Conservation (phyloP, 92 coral and sea anemone genomes). For the Parazoanthus atlanticus region DNA sequence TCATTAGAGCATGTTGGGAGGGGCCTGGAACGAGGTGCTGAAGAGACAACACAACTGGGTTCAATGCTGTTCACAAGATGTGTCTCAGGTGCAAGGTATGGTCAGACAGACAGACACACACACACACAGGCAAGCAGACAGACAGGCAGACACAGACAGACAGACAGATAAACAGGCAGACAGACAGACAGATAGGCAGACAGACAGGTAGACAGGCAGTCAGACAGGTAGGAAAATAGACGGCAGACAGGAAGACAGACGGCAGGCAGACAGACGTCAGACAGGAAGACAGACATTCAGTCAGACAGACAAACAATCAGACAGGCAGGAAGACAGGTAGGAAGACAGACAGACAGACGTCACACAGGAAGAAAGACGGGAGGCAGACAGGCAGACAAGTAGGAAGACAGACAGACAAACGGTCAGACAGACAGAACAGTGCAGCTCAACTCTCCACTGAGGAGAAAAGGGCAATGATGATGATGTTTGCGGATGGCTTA, state of each 20-base stretch:
- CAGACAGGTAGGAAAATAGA: too few species aligned
- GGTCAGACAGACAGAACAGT: background rate
- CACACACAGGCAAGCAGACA: background rate
- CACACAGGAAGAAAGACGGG: background rate
- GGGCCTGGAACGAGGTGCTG: slow-evolving; percentile 66
- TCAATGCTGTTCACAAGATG: slow-evolving; percentile 98
- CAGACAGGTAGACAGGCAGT: too few species aligned
- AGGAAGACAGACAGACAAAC: background rate
- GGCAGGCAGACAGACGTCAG: too few species aligned
- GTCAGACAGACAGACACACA: background rate
- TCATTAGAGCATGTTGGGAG: slow-evolving; percentile 69
- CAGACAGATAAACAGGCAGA: too few species aligned
- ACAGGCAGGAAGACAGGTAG: too few species aligned
- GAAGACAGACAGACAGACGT: background rate
- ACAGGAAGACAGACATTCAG: too few species aligned
- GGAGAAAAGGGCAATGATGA: too few species aligned
- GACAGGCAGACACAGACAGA: background rate
- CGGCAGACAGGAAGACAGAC: too few species aligned
- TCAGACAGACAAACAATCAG: too few species aligned
- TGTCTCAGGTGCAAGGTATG: slow-evolving; percentile 97
- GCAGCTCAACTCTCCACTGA: too few species aligned
- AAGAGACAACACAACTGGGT: slow-evolving; percentile 88
- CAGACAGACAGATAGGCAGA: too few species aligned
- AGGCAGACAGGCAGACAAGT: background rate
- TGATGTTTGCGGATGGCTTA: too few species aligned